These are phyloP conservation scores for Neotoma lepida DNA, from an alignment of 2,113 vertebrate species.

Conservation along the genomic window DNA sequence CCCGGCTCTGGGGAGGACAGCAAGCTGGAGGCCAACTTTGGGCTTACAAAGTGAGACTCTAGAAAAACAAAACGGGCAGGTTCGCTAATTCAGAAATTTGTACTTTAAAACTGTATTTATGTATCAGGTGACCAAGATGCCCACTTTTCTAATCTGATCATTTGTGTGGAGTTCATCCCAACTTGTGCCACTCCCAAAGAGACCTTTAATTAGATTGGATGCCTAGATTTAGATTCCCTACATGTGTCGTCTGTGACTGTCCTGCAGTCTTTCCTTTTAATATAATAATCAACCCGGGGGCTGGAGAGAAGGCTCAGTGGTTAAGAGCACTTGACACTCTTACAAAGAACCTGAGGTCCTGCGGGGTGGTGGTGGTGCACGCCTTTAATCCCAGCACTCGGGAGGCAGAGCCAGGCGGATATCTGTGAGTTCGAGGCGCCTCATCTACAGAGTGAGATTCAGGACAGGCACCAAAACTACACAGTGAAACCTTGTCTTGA, in stretches of 20 bases:
- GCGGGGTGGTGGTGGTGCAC: too few species aligned
- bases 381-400: too few species aligned
- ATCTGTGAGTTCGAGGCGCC: too few species aligned
- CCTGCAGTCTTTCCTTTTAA: not conserved
- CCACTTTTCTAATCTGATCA: not conserved
- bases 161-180: not conserved
- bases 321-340: not conserved
- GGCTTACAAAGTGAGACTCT: not conserved
- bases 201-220: not conserved
- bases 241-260: not conserved
- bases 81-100: slow-evolving; percentile 17
- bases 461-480: too few species aligned
- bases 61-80: not conserved
- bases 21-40: not conserved
- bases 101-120: slow-evolving; percentile 37
- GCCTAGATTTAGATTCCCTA: not conserved
- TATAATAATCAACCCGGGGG: not conserved
- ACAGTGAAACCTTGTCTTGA: too few species aligned
- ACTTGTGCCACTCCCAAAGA: not conserved
- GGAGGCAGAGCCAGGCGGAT: too few species aligned
- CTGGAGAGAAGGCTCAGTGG: not conserved
- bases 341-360: not conserved
- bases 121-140: not conserved
- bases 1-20: not conserved
- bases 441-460: too few species aligned